A percentile compares a stretch with the other conserved stretches of the same genome.
phyloP scores from a whole-genome alignment of 2,797 vertebrate genomes.

The Oreochromis grahami region DNA sequence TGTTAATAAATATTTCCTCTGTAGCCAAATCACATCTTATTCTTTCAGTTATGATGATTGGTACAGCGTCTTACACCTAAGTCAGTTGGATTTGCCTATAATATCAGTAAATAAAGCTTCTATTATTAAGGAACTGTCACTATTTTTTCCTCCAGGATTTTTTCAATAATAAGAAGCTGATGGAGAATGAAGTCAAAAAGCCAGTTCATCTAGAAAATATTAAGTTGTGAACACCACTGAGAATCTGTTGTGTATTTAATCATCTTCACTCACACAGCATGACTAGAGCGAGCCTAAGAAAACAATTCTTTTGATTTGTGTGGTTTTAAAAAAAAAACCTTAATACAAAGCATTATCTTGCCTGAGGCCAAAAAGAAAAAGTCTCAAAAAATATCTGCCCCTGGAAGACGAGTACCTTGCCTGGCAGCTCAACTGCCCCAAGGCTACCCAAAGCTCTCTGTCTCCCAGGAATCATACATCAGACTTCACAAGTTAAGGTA shows the following conservation, averaged over 20 bases:
- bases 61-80: not conserved
- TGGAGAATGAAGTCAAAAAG: not conserved
- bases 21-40: not conserved
- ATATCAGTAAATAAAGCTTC: not conserved
- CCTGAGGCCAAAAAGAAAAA: not conserved
- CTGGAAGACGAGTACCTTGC: not conserved
- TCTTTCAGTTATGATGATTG: not conserved
- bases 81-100: not conserved
- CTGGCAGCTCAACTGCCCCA: constrained; percentile 5
- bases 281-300: not conserved
- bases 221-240: not conserved
- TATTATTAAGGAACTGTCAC: not conserved
- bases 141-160: not conserved
- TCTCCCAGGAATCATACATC: not conserved
- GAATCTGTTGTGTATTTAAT: not conserved
- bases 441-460: constrained; percentile 4
- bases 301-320: not conserved
- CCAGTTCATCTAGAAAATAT: not conserved
- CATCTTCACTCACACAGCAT: not conserved
- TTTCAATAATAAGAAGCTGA: not conserved
- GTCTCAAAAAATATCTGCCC: not conserved
- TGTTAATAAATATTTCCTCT: not conserved
- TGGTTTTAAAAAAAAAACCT: not conserved
- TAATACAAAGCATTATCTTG: constrained; percentile 1
- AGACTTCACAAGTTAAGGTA: not conserved